phyloP scores from a whole-genome alignment of 1,140 invertebrate genomes.

The Bombus vancouverensis region DNA sequence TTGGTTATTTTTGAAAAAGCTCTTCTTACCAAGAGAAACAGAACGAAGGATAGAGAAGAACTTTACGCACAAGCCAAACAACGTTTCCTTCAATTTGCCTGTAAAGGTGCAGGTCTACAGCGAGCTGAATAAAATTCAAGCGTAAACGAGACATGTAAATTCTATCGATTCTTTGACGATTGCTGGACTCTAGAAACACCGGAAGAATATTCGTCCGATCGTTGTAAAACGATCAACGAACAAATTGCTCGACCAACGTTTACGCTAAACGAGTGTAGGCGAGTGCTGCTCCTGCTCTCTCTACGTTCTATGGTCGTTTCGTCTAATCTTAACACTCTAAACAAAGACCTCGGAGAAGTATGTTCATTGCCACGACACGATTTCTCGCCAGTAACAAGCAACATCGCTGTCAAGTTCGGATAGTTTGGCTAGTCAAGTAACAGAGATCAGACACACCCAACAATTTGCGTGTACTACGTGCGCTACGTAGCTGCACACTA shows the following conservation, averaged over 20 bases:
- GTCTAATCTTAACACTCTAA: not conserved
- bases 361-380: not conserved
- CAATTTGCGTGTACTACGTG: slow-evolving; percentile 58
- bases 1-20: slow-evolving; percentile 74
- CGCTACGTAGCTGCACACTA: slow-evolving; percentile 65
- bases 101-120: too few species aligned
- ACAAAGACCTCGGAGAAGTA: not conserved
- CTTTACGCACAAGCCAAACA: slow-evolving; percentile 39
- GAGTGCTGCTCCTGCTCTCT: too few species aligned
- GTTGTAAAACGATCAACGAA: too few species aligned
- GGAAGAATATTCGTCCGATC: too few species aligned
- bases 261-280: too few species aligned
- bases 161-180: too few species aligned
- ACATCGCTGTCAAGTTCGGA: not conserved
- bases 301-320: too few species aligned
- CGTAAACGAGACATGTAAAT: too few species aligned
- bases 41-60: slow-evolving; percentile 42
- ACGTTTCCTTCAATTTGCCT: not conserved
- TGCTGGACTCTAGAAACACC: too few species aligned
- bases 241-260: too few species aligned
- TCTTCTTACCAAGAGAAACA: slow-evolving; percentile 55
- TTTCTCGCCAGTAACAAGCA: not conserved
- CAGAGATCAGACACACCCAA: slow-evolving; percentile 66
- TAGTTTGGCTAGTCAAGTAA: not conserved
- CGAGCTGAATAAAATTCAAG: too few species aligned